phyloP scores from a whole-genome alignment of 2,113 vertebrate species.

The Bufo gargarizans region DNA sequence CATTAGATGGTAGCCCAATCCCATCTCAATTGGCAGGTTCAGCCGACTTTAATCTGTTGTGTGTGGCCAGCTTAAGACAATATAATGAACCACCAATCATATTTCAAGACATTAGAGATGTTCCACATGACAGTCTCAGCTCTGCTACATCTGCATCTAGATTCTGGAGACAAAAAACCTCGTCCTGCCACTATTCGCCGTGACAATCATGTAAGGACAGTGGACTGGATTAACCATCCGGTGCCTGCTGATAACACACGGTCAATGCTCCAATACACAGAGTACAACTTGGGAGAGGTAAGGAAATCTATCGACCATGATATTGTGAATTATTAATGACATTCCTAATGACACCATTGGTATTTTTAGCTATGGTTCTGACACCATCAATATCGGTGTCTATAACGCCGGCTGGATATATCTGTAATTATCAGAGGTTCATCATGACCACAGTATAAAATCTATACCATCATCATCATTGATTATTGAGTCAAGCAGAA shows the following conservation, averaged over 20 bases:
- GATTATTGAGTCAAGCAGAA: neutral
- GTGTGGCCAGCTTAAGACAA: neutral
- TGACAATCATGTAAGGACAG: neutral
- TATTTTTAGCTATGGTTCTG: slow-evolving; percentile 45
- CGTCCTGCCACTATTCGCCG: neutral
- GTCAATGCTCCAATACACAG: slow-evolving; percentile 20
- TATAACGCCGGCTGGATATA: neutral
- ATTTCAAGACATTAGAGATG: neutral
- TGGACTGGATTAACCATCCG: neutral
- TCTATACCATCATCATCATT: neutral
- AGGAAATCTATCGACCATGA: slow-evolving; percentile 56
- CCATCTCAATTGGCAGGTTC: too few species aligned
- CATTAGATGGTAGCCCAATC: too few species aligned
- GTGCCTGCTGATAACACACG: neutral
- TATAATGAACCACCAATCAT: neutral
- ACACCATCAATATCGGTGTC: neutral
- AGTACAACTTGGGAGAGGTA: neutral
- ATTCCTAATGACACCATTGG: slow-evolving; percentile 49
- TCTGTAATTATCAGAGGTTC: neutral
- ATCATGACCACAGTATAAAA: neutral
- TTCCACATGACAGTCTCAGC: neutral
- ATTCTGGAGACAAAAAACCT: neutral
- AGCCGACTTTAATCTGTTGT: too few species aligned
- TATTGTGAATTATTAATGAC: slow-evolving; percentile 54
- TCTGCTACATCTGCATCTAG: neutral